Evolutionary conservation across 2,888 invertebrate genomes (phyloP), one percentile per base, ranked within the genome.

Genomic region (Ernsta delagoae): DNA sequence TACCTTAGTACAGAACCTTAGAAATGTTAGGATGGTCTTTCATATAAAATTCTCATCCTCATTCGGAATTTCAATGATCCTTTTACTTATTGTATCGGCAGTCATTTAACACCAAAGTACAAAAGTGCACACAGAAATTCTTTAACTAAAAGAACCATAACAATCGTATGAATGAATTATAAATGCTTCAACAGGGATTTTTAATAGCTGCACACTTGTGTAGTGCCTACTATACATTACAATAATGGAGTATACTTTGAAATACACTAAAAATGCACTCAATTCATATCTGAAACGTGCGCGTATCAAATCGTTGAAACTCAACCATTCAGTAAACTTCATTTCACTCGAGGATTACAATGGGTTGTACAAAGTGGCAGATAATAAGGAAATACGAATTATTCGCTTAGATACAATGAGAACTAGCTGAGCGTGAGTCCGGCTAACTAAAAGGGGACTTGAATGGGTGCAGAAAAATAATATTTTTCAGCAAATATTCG

Each of bases 331-430:
- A 81, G 71, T 73, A 63, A 72, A 69, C 71, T 63, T 63, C 65
- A 70, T 71, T 71, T 70, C 67, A 61, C 65, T 60, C 36, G 8
- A 57, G 2, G 53, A 59, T 43, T 34, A 70, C 75, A 75, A 71
- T 73, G 31, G 62, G 31, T 68, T 68, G 62, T 63, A 69, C 69
- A 63, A 63, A 59, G 63, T 63, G 62, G 62, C 48, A 82, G 75
- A 82, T 86, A 84, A 85, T 82, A 85, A 88, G 88, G 86, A 87
- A 86, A 81, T 75, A 72, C 72, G 78, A 80, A 85, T 87, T 85
- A 82, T 79, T 81, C 78, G 84, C 79, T 77, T 73, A 71, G 70
- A 61, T 45, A 63, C 63, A 69, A 63, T 59, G 43, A 50, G 39
- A 62, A 48, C 11, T 16, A 34, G 6, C 50, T 59, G 34, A 75